Base-by-base conservation (phyloP, 2,888 invertebrate species). In the Machimus atricapillus region DNA sequence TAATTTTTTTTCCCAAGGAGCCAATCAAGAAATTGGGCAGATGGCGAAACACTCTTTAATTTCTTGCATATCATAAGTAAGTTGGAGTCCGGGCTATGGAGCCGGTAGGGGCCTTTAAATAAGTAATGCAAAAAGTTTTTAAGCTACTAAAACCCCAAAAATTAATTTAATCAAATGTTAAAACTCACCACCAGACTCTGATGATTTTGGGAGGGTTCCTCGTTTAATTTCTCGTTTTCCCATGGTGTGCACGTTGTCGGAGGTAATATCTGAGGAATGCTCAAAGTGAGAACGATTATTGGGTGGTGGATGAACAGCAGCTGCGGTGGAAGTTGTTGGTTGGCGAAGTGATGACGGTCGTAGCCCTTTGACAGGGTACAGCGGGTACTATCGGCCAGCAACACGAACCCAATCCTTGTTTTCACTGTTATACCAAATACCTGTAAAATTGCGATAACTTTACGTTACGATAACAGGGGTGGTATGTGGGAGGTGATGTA, bases 311-410 rank as follows among this genome's bases (percentile, higher is more conserved):
- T 86, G 79, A 56, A 58, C 77, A 40, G 86, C 78, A 88, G 88
- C 88, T 81, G 81, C 89, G 88, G 91, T 91, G 89, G 91, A 91
- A 87, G 92, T 90, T 89, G 91, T 85, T 88, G 91, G 91, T 90
- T 92, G 92, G 88, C 91, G 92, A 90, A 91, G 90, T 90, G 92
- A 91, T 90, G 91, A 90, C 91, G 91, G 91, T 91, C 92, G 91
- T 90, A 92, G 91, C 91, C 93, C 92, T 91, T 93, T 92, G 90
- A 91, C 91, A 91, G 93, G 92, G 91, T 93, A 91, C 90, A 92
- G 92, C 91, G 92, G 92, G 91, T 93, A 92, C 92, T 92, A 92
- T 92, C 92, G 92, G 90, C 93, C 92, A 90, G 92, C 92, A 91
- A 92, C 91, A 90, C 93, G 92, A 90, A 93, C 92, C 92, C 92